Evolutionary conservation across 2,888 invertebrate species (phyloP), one percentile per base, ranked within the genome.

Genomic region (Atrina japonica): DNA sequence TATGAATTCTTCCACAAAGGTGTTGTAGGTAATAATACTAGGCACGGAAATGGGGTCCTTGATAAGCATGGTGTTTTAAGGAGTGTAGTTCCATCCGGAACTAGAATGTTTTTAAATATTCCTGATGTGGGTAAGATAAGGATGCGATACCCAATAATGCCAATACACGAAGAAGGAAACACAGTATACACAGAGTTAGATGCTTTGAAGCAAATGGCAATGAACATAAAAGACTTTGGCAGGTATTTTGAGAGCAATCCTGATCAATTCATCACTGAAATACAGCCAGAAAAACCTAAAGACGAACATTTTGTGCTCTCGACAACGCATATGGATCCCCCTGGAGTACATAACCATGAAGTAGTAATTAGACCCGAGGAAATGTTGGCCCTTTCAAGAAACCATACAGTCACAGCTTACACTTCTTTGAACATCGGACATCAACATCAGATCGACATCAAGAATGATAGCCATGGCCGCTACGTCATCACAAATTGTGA

Each of bases 131-230:
- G 87, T 1, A 71, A 71, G 6, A 41, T 86, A 7, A 75, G 87
- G 11, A 73, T 76, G 5, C 76, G 86, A 55, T 87, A 81, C 58
- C 86, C 86, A 1, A 77, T 87, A n/a, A 68, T 83, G 68, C 83
- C 87, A 0, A 60, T 83, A 0, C 83, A 84, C 59, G 76, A 68
- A 11, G 87, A 86, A 49, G 85, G 86, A 21, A 77, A 74, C 49
- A 69, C 69, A n/a, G 66, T 76, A 16, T 84, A 80, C 77, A 85
- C 85, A 58, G 85, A 86, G 56, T 29, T 87, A 40, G 70, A 77
- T 27, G 80, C 78, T 6, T 58, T 80, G 11, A 76, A 80, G 50
- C 76, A 78, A 27, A 67, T 79, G 9, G 61, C 73, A n/a, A 81
- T 78, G 67, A 74, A 71, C n/a, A 77, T 82, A 71, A 70, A 73